A percentile compares a stretch with the other conserved stretches of the same genome.
Evolutionary conservation across 92 coral and sea anemone species (phyloP).

Genomic region (Umimayanthus kanabou): DNA sequence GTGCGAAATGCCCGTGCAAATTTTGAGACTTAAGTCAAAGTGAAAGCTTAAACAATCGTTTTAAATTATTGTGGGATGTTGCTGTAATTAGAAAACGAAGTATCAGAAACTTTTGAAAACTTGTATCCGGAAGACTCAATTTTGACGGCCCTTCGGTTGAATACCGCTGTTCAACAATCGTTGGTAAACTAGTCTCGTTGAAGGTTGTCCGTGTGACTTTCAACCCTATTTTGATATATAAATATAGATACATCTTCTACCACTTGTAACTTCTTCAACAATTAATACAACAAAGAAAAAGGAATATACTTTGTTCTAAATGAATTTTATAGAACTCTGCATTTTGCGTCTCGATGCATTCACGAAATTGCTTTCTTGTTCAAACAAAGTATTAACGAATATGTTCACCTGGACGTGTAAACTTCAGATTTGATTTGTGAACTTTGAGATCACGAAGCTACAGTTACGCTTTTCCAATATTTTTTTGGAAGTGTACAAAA

Average conservation of each 20-base stretch:
- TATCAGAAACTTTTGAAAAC: background rate
- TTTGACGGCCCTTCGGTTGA: no score
- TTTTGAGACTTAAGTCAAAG: background rate
- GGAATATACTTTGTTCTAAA: background rate
- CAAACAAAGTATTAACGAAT: no score
- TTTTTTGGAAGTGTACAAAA: background rate
- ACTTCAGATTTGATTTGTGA: no score
- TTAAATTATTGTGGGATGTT: background rate
- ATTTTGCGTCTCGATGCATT: conserved; percentile 4
- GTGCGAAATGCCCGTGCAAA: background rate
- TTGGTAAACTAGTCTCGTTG: no score
- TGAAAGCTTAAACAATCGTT: background rate
- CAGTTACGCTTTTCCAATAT: background rate
- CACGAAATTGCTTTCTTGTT: no score
- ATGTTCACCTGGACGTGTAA: no score
- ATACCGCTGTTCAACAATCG: no score
- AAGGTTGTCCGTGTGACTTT: no score
- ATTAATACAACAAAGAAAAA: conserved; percentile 1
- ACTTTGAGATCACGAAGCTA: background rate
- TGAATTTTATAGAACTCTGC: background rate
- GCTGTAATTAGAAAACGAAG: background rate
- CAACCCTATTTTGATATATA: background rate
- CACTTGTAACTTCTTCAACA: conserved; percentile 41
- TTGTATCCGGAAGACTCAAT: no score
- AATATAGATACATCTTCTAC: conserved; percentile 11